Evolutionary conservation across 1,140 invertebrate species (phyloP), one percentile per base, ranked within the genome.

Genomic region (Bicyclus anynana): DNA sequence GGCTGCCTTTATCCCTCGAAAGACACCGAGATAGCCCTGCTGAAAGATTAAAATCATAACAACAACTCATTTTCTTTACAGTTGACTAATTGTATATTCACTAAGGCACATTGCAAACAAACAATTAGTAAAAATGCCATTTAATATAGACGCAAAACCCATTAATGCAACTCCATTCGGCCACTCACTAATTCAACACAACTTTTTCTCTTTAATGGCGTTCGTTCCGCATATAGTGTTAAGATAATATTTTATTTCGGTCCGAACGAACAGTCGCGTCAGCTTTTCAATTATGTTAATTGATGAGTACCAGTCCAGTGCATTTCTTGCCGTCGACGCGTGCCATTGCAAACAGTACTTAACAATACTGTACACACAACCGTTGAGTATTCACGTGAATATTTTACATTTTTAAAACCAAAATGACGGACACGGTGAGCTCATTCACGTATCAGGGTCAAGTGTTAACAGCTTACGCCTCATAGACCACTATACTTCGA

Each of bases 231-330:
- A 35, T 13, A 46, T 48, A 35, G 14, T n/a, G 18, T 14, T 51
- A 51, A 52, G 55, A 58, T 29, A 51, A 58, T 58, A 58, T 58
- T 51, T 52, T 58, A 51, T 58, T 50, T 51, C 37, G 55, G 38
- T 17, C 26, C 20, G 42, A 18, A 40, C 42, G 29, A 20, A 33
- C 26, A 33, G 26, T 10, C 52, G 52, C 35, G 62, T 56, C 62
- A 65, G 53, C 46, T 52, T 56, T 29, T 69, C 64, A 72, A 76
- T 74, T 78, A 76, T 74, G 69, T 62, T 72, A 72, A 72, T 78
- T 70, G 61, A 65, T 56, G 58, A 61, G 51, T 59, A 55, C 35
- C 57, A 53, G 56, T 49, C 27, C 38, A 44, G 59, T 62, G 66
- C 69, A 74, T 67, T 70, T 69, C 63, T 74, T 65, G 66, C 44